Evolutionary conservation across 2,797 vertebrate species (phyloP).

Genomic region (Thunnus albacares): DNA sequence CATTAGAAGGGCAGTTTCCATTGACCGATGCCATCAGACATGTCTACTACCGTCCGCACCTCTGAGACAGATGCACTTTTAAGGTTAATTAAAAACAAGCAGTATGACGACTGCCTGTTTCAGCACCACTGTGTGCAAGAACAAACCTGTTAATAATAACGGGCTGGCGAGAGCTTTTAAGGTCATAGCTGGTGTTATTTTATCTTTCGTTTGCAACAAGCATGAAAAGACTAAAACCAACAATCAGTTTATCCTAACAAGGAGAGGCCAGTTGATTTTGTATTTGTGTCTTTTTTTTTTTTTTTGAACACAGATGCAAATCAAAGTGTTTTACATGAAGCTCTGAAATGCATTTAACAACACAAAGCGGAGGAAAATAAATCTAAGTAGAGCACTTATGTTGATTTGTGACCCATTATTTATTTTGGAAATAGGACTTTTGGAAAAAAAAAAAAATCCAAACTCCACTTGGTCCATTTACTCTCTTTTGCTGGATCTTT

Average conservation of each 20-base stretch:
- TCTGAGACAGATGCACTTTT: conserved; percentile 34
- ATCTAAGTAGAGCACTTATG: background rate
- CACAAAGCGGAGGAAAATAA: background rate
- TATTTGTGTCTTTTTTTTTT: background rate
- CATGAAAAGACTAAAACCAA: background rate
- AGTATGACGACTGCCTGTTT: conserved; percentile 16
- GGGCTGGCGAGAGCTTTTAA: background rate
- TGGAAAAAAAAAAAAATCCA: no score
- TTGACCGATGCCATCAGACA: conserved; percentile 31
- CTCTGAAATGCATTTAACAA: background rate
- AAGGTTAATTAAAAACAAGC: conserved; percentile 43
- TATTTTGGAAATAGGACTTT: background rate
- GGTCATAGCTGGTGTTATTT: background rate
- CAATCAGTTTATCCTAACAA: background rate
- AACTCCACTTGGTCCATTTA: background rate
- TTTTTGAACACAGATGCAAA: background rate
- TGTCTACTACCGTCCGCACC: background rate
- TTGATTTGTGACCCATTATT: background rate
- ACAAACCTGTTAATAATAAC: conserved; percentile 31
- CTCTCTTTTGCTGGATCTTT: background rate
- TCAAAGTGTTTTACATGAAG: background rate
- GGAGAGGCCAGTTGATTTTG: background rate
- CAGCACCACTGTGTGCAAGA: conserved; percentile 9
- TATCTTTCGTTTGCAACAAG: background rate
- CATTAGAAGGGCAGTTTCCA: conserved; percentile 49